Evolutionary conservation across 2,888 invertebrate species (phyloP).

Genomic region (Blastobasis lacticolella): DNA sequence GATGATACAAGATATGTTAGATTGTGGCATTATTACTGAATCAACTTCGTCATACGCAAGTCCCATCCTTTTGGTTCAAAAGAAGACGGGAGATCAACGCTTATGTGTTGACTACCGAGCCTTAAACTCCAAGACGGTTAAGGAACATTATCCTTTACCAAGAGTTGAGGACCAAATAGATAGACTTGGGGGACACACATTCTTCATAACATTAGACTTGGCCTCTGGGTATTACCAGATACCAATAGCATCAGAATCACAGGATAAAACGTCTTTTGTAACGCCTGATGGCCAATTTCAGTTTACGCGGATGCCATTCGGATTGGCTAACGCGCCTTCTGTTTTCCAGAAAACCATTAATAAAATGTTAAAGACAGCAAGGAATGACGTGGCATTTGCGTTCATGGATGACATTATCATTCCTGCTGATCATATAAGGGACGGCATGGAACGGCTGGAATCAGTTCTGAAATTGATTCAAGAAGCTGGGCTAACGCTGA

Average conservation of each 20-base stretch:
- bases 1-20: not conserved
- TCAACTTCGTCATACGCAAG: slow-evolving; percentile 21
- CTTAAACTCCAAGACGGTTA: slow-evolving; percentile 13
- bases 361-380: not conserved
- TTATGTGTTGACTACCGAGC: slow-evolving; percentile 18
- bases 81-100: slow-evolving; percentile 17
- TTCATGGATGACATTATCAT: slow-evolving; percentile 7
- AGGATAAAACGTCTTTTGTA: no score
- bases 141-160: slow-evolving; percentile 15
- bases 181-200: slow-evolving; percentile 3
- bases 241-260: not conserved
- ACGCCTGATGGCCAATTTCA: slow-evolving; percentile 4
- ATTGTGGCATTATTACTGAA: slow-evolving; percentile 4
- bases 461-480: not conserved
- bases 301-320: slow-evolving; percentile 1
- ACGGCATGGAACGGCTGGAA: not conserved
- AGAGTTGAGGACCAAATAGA: slow-evolving; percentile 4
- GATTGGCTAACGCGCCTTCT: slow-evolving; percentile 1
- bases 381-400: not conserved
- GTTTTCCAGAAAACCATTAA: slow-evolving; percentile 1
- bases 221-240: slow-evolving; percentile 18
- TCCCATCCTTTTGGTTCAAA: slow-evolving; percentile 21
- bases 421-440: not conserved
- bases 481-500: slow-evolving; percentile 1
- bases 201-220: slow-evolving; percentile 13